A percentile compares a stretch with the other conserved stretches of the same genome.
Evolutionary conservation across 2,888 invertebrate genomes (phyloP).

Genomic region (Hyles lineata): DNA sequence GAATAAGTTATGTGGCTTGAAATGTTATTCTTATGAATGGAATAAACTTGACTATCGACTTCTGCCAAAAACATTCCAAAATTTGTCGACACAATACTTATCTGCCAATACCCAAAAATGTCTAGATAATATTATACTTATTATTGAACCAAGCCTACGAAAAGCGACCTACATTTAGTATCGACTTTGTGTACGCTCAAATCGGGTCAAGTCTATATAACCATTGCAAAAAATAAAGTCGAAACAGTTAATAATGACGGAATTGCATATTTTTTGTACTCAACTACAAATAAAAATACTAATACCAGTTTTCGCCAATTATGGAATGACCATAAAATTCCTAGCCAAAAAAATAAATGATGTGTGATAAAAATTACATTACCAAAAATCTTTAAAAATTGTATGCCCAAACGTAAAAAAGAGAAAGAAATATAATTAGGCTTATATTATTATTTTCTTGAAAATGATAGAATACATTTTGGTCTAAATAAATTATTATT

Average conservation of each 20-base stretch:
- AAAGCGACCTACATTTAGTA: not conserved
- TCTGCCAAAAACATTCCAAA: not conserved
- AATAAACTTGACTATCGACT: conserved; percentile 9
- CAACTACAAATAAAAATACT: not conserved
- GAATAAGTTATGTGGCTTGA: not conserved
- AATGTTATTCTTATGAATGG: conserved; percentile 6
- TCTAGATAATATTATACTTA: not conserved
- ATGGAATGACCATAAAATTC: too few relatives aligned
- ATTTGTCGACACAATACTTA: not conserved
- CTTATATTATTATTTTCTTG: too few relatives aligned
- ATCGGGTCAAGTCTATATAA: conserved; percentile 1
- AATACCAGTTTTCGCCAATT: too few relatives aligned
- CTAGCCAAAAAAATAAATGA: too few relatives aligned
- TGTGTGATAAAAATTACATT: too few relatives aligned
- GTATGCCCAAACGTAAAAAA: too few relatives aligned
- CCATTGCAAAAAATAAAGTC: not conserved
- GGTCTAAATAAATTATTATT: too few relatives aligned
- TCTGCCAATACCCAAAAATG: not conserved
- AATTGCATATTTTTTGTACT: not conserved
- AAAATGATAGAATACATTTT: too few relatives aligned
- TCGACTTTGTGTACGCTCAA: not conserved
- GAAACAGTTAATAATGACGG: conserved; percentile 3
- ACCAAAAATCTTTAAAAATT: too few relatives aligned
- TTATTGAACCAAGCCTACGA: not conserved
- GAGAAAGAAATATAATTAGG: too few relatives aligned